Conservation (phyloP, 2,888 invertebrate genomes). For the Diarsia rubi region DNA sequence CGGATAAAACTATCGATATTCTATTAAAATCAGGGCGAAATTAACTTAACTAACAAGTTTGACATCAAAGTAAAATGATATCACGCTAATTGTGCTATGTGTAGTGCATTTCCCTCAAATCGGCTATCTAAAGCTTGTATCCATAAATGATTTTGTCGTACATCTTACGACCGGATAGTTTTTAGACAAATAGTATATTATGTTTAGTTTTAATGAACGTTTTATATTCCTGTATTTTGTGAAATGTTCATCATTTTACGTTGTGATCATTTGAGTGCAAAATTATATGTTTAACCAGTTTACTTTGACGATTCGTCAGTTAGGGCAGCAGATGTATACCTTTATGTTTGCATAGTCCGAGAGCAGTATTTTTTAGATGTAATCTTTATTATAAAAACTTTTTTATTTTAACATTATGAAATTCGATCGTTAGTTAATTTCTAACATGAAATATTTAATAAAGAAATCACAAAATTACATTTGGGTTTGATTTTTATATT, state of each 20-base stretch:
- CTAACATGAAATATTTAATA: slow-evolving; percentile 91
- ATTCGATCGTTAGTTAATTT: slow-evolving; percentile 91
- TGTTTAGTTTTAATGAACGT: slow-evolving; percentile 76
- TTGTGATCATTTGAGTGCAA: slow-evolving; percentile 91
- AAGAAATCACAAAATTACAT: slow-evolving; percentile 88
- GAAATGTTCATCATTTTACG: slow-evolving; percentile 90
- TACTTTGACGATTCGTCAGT: slow-evolving; percentile 82
- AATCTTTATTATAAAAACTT: slow-evolving; percentile 88
- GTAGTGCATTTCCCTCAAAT: slow-evolving; percentile 9
- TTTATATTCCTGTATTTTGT: slow-evolving; percentile 87
- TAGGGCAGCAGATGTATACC: slow-evolving; percentile 86
- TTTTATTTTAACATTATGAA: slow-evolving; percentile 89
- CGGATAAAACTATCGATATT: background rate
- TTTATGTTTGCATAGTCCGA: slow-evolving; percentile 88
- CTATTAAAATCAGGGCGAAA: background rate
- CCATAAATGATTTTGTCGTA: slow-evolving; percentile 43
- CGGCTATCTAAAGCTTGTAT: slow-evolving; percentile 33
- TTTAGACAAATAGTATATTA: slow-evolving; percentile 67
- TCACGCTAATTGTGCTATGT: slow-evolving; percentile 47
- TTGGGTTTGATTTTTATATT: slow-evolving; percentile 77
- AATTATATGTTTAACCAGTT: slow-evolving; percentile 86
- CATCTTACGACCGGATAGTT: slow-evolving; percentile 69
- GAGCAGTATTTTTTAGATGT: slow-evolving; percentile 91
- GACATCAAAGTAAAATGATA: background rate
- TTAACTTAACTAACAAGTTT: slow-evolving; percentile 3